These are phyloP conservation scores for Zaprionus nigranus DNA, from an alignment of 1,140 invertebrate species.

Conservation along the genomic window DNA sequence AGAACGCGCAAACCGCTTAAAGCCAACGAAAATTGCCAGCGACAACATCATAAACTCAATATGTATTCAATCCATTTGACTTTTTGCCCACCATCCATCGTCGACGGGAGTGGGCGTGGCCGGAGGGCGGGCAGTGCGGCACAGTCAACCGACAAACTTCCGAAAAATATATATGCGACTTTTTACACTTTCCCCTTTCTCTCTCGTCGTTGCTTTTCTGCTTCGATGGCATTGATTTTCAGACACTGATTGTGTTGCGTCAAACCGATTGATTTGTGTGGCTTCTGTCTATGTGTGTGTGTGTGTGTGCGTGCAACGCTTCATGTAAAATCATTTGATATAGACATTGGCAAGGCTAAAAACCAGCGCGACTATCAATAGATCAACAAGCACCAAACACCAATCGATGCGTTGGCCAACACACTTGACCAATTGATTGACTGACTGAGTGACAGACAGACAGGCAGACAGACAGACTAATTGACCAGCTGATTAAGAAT, in stretches of 20 bases:
- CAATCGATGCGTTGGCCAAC: slow-evolving; percentile 29
- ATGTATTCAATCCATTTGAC: slow-evolving; percentile 80
- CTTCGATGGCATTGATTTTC: slow-evolving; percentile 64
- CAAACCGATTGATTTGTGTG: slow-evolving; percentile 66
- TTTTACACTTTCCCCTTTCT: no score
- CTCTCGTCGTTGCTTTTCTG: no score
- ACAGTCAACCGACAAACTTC: slow-evolving; percentile 13
- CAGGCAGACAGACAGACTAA: slow-evolving; percentile 17
- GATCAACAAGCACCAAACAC: slow-evolving; percentile 64
- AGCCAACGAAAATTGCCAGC: slow-evolving; percentile 81
- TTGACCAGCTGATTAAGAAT: slow-evolving; percentile 42
- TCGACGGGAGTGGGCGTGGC: slow-evolving; percentile 39
- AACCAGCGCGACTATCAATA: slow-evolving; percentile 60
- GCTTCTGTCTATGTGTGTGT: neutral
- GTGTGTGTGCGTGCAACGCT: slow-evolving; percentile 26
- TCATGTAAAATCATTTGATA: slow-evolving; percentile 50
- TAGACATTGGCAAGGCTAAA: slow-evolving; percentile 52
- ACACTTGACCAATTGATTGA: slow-evolving; percentile 15
- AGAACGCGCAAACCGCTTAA: slow-evolving; percentile 73
- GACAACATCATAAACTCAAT: slow-evolving; percentile 83
- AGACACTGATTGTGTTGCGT: slow-evolving; percentile 66
- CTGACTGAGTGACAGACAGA: slow-evolving; percentile 18
- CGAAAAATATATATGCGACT: slow-evolving; percentile 4
- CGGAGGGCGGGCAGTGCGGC: neutral
- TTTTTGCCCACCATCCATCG: slow-evolving; percentile 63